Evolutionary conservation across 35 echinoderm and acorn worm species (phyloP).

Genomic region (Anneissia japonica): DNA sequence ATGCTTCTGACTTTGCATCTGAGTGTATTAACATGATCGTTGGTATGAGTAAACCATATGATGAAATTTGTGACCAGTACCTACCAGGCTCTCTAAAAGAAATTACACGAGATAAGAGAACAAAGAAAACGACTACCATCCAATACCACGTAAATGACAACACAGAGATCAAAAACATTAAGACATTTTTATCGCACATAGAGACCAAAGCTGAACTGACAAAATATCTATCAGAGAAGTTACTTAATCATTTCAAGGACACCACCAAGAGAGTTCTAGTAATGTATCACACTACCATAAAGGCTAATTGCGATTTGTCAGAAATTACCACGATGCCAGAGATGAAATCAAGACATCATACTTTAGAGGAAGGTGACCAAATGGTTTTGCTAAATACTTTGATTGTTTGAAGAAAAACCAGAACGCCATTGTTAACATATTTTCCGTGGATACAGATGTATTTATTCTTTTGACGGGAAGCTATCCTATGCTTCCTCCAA

Average conservation of each 20-base stretch:
- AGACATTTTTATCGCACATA: conserved; percentile 5
- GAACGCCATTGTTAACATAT: too few relatives aligned
- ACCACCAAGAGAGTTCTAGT: not conserved
- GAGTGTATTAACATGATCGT: not conserved
- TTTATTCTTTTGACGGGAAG: too few relatives aligned
- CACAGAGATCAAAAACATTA: conserved; percentile 11
- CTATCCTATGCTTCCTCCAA: too few relatives aligned
- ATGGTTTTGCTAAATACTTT: too few relatives aligned
- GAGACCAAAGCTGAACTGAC: not conserved
- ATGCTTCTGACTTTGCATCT: not conserved
- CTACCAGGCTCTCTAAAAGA: conserved; percentile 1
- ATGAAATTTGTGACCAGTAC: conserved; percentile 1
- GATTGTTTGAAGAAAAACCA: too few relatives aligned
- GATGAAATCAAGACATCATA: not conserved
- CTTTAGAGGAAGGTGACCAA: not conserved
- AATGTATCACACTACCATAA: not conserved
- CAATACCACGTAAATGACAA: conserved; percentile 6
- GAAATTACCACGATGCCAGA: conserved; percentile 2
- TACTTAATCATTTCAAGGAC: too few relatives aligned
- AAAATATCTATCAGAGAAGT: too few relatives aligned
- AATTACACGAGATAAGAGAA: not conserved
- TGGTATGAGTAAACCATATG: not conserved
- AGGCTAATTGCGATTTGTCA: not conserved
- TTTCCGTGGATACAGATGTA: too few relatives aligned
- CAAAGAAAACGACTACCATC: not conserved